Base-by-base conservation (phyloP, 2,797 vertebrate species). In the Tauraco hartlaubi region DNA sequence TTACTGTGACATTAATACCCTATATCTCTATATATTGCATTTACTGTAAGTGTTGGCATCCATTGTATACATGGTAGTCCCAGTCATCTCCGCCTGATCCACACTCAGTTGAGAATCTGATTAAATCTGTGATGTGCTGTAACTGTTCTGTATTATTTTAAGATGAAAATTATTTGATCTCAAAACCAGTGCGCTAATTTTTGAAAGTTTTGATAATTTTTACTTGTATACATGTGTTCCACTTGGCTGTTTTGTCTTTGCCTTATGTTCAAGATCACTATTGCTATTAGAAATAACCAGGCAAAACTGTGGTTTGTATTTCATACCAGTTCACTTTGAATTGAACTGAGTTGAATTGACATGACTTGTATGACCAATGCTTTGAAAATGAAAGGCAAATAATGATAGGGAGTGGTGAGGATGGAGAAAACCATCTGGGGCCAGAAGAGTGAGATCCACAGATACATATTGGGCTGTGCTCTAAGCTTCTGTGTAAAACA, bases 391-490 rank as follows among this genome's bases (percentile, higher is more conserved):
- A 33, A 79, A 68, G 31, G 23, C 41, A 72, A 64, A 61, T 54
- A 28, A 51, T 22, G 28, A 14, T 39, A 21, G 16, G 28, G 18
- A 48, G 12, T 63, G 31, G 15, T 39, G 63, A 68, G 12, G 23
- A 5, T 46, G 54, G 23, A 67, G 54, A 28, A 82, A 43, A 25
- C 23, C 23, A 23, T 29, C 51, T 43, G 14, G 72, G 66, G 18
- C 61, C 19, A 12, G 33, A 79, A 15, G 46, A 61, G 22, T 0
- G 15, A 56, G 31, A 73, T 80, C 15, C 31, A 52, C 26, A 79
- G 41, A 21, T 15, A 20, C 2, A 7, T 1, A 3, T 17, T 0
- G 3, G 52, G 29, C 73, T 3, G 4, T 56, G n/a, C 25, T 80
- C 52, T 67, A 51, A 67, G 56, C 9, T 55, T 76, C 19, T 78